phyloP scores from a whole-genome alignment of 2,797 vertebrate genomes.

The Gephyroberyx darwinii region DNA sequence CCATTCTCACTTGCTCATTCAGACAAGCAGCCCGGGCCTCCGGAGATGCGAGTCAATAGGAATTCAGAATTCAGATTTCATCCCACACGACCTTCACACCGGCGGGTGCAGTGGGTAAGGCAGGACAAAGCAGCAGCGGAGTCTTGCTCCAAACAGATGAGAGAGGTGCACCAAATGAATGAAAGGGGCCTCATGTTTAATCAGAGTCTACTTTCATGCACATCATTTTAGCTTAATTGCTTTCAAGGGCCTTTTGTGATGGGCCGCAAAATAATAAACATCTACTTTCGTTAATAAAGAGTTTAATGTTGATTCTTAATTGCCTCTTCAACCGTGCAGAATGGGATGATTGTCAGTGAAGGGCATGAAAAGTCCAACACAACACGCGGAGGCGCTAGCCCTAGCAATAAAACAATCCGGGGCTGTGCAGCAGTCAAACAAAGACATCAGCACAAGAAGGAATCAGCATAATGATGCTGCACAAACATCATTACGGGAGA shows the following conservation, averaged over 20 bases:
- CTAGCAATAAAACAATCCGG: constrained; percentile 18
- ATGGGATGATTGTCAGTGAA: constrained; percentile 59
- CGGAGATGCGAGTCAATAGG: constrained; percentile 57
- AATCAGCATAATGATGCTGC: neutral
- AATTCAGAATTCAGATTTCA: constrained; percentile 76
- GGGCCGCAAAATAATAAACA: constrained; percentile 70
- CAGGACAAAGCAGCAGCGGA: constrained; percentile 26
- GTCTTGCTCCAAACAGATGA: constrained; percentile 46
- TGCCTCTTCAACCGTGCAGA: constrained; percentile 51
- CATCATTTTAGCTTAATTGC: constrained; percentile 74
- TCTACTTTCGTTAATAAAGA: constrained; percentile 67
- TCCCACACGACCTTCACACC: constrained; percentile 72
- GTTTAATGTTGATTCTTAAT: constrained; percentile 69
- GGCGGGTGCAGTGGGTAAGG: constrained; percentile 31
- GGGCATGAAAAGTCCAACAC: constrained; percentile 42
- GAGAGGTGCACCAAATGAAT: constrained; percentile 35
- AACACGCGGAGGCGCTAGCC: no score
- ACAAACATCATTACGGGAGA: constrained; percentile 28
- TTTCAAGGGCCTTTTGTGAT: constrained; percentile 68
- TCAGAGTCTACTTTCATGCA: constrained; percentile 65
- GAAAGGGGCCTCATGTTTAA: constrained; percentile 53
- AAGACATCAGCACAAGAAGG: neutral
- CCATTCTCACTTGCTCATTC: constrained; percentile 53
- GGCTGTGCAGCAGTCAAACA: constrained; percentile 9
- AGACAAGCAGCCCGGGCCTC: constrained; percentile 42